Conservation (phyloP, 2,888 invertebrate genomes). For the Agriopis aurantiaria region DNA sequence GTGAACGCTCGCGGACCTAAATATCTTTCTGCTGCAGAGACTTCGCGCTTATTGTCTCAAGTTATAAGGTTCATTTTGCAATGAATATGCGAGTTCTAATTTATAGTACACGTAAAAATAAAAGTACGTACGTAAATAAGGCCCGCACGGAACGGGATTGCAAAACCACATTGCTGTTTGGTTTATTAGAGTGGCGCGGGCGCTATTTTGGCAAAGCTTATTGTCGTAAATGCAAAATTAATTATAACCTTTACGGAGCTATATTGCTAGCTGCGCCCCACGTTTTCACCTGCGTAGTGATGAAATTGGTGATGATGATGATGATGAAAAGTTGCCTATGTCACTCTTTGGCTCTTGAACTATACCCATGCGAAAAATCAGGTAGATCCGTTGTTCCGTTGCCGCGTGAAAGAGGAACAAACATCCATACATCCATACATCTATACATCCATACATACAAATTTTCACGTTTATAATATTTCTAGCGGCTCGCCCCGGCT, state of each 20-base stretch:
- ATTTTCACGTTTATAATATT: too few relatives aligned
- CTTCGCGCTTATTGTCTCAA: background rate
- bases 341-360: too few relatives aligned
- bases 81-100: slow-evolving; percentile 23
- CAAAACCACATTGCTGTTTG: slow-evolving; percentile 38
- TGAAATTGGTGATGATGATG: too few relatives aligned
- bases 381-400: too few relatives aligned
- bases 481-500: too few relatives aligned
- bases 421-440: too few relatives aligned
- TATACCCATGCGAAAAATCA: too few relatives aligned
- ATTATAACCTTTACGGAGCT: background rate
- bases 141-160: slow-evolving; percentile 33
- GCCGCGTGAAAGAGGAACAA: too few relatives aligned
- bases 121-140: slow-evolving; percentile 38
- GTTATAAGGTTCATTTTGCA: slow-evolving; percentile 14
- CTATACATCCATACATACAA: too few relatives aligned
- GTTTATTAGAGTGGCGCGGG: slow-evolving; percentile 29
- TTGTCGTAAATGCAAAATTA: slow-evolving; percentile 16
- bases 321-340: too few relatives aligned
- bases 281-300: too few relatives aligned
- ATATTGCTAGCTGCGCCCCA: background rate
- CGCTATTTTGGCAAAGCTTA: slow-evolving; percentile 30
- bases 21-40: background rate
- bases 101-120: slow-evolving; percentile 40
- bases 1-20: slow-evolving; percentile 24